Conservation (phyloP, 2,113 vertebrate genomes). For the Hiodon tergisus region DNA sequence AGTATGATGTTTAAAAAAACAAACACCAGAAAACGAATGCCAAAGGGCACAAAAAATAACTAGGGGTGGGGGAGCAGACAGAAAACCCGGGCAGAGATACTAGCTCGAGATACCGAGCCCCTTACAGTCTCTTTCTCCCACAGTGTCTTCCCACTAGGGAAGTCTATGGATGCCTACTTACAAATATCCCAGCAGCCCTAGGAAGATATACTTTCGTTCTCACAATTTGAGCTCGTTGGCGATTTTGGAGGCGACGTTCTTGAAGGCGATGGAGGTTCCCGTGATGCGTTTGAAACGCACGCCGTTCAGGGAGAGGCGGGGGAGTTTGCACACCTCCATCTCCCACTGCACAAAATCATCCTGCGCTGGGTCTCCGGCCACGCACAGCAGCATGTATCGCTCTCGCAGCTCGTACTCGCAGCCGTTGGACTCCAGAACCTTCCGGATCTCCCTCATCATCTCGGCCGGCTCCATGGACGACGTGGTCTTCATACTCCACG, state of each 20-base stretch:
- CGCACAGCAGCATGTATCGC: constrained; percentile 73
- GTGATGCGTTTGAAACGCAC: constrained; percentile 82
- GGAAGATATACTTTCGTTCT: constrained; percentile 29
- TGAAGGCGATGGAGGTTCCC: constrained; percentile 82
- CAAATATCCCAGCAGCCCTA: background rate
- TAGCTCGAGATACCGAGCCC: background rate
- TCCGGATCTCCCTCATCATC: constrained; percentile 82
- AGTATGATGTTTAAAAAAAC: constrained; percentile 33
- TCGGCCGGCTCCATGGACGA: constrained; percentile 78
- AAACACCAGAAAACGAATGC: constrained; percentile 24
- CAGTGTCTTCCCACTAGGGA: constrained; percentile 20
- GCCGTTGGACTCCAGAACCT: constrained; percentile 79
- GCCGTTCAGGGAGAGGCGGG: constrained; percentile 89
- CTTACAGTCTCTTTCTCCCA: constrained; percentile 6
- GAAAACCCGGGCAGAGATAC: constrained; percentile 23
- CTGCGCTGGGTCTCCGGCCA: constrained; percentile 65
- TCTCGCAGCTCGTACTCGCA: constrained; percentile 75
- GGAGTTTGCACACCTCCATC: constrained; percentile 97
- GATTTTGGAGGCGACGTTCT: constrained; percentile 81
- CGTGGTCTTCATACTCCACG: constrained; percentile 86
- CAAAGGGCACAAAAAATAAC: constrained; percentile 29
- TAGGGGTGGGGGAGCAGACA: background rate
- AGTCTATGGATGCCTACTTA: constrained; percentile 29
- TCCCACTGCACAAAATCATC: constrained; percentile 90
- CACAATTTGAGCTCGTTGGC: constrained; percentile 84